phyloP scores from a whole-genome alignment of 2,888 invertebrate genomes.

The Trilocha varians region DNA sequence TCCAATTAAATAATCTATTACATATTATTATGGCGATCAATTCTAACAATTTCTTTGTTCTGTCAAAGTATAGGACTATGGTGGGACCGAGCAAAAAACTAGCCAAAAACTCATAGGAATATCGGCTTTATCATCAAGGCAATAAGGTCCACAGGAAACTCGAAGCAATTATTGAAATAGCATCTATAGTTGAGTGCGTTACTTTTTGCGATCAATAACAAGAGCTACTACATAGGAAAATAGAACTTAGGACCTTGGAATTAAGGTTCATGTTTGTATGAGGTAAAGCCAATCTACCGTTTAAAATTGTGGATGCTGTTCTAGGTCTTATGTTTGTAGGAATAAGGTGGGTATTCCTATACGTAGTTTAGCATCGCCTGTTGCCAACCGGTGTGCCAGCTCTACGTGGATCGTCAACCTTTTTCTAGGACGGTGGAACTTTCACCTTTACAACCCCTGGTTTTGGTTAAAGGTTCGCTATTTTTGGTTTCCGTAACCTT shows the following conservation, averaged over 20 bases:
- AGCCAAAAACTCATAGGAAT: not conserved
- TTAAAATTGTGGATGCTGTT: conserved; percentile 8
- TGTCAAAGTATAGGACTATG: not conserved
- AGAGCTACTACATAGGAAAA: conserved; percentile 11
- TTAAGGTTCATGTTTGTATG: conserved; percentile 23
- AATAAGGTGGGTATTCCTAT: conserved; percentile 21
- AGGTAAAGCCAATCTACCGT: not conserved
- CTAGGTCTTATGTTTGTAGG: rapidly evolving
- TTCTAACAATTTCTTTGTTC: conserved; percentile 6
- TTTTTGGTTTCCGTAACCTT: no score
- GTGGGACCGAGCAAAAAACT: conserved; percentile 4
- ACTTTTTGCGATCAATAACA: conserved; percentile 70
- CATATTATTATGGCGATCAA: conserved; percentile 5
- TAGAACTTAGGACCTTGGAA: rapidly evolving
- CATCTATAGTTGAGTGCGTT: conserved; percentile 53
- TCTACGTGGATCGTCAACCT: conserved; percentile 54
- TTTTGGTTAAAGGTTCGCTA: not conserved
- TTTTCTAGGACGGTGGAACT: conserved; percentile 53
- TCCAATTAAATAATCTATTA: not conserved
- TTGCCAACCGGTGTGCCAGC: conserved; percentile 54
- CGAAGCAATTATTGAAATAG: conserved; percentile 52
- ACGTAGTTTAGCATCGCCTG: conserved; percentile 53
- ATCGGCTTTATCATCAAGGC: conserved; percentile 2
- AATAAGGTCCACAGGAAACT: conserved; percentile 9
- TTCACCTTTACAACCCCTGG: conserved; percentile 34